These are phyloP conservation scores for Mirounga angustirostris DNA, from an alignment of 2,113 vertebrate species.

Conservation along the genomic window DNA sequence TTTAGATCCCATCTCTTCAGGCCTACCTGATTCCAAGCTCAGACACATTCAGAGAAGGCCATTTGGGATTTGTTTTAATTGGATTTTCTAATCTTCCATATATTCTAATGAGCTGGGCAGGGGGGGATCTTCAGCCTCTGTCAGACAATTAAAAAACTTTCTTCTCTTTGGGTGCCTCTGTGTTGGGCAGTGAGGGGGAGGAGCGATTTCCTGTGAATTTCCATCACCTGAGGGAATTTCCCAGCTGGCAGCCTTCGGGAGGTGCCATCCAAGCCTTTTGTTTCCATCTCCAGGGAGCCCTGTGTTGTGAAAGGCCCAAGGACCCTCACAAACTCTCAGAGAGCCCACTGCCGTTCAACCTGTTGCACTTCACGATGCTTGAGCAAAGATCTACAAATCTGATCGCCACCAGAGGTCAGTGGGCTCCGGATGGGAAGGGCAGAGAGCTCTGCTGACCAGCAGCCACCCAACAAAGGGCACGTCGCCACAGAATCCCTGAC, in stretches of 20 bases:
- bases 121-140: background rate
- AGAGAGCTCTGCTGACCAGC: background rate
- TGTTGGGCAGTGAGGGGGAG: background rate
- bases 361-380: background rate
- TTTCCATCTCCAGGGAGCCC: background rate
- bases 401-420: background rate
- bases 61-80: conserved; percentile 76
- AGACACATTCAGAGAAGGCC: conserved; percentile 57
- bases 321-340: background rate
- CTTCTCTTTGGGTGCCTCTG: conserved; percentile 7
- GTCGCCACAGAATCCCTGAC: background rate
- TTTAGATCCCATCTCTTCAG: conserved; percentile 65
- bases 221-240: background rate
- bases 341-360: background rate
- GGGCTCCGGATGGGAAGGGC: background rate
- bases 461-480: background rate
- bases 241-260: background rate
- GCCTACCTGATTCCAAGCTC: conserved; percentile 48
- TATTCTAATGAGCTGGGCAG: conserved; percentile 60
- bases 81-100: conserved; percentile 68
- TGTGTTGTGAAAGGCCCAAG: background rate
- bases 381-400: background rate
- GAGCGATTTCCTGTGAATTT: background rate
- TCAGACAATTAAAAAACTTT: background rate
- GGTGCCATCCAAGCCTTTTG: background rate